Base-by-base conservation (phyloP, 2,888 invertebrate species). In the Acleris cristana region DNA sequence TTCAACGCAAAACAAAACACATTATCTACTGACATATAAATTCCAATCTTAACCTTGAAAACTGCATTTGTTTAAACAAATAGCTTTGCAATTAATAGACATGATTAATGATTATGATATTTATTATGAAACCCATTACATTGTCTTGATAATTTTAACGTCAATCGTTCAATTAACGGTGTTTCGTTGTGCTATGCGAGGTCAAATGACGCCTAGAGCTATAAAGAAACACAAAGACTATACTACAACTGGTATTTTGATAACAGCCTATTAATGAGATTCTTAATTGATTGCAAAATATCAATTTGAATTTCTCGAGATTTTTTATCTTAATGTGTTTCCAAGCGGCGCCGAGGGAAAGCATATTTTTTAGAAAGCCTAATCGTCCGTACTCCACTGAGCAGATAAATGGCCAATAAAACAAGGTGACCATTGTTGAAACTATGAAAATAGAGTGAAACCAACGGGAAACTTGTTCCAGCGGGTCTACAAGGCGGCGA, bases 401-500 rank as follows among this genome's bases (percentile, higher is more conserved):
- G 56, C 66, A 57, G 61, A 61, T 62, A 66, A 61, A 66, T 60
- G 60, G 55, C 65, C 65, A 65, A 60, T 66, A 66, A 61, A 66
- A 61, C 61, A 30, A 65, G 65, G 65, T 65, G 65, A 65, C 65
- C 51, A 65, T 61, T 65, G 55, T 61, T 65, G 54, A 49, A 34
- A 55, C 40, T 60, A 62, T 12, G 65, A 56, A 65, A 61, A 65
- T 44, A 61, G 65, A 65, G 61, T 19, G 56, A 61, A 65, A 65
- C 53, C 52, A 44, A 34, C 26, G 48, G 61, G 56, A 55, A 49
- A 30, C 51, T 57, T 45, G 51, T 26, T 30, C 40, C 52, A 57
- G 26, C 64, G 57, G 66, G 69, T 48, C 72, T 73, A 72, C 75
- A 77, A 79, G 80, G 77, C 73, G 72, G 67, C 72, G 71, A 75